Evolutionary conservation across 2,113 vertebrate species (phyloP), one percentile per base, ranked within the genome.

Genomic region (Dicaeum eximium): DNA sequence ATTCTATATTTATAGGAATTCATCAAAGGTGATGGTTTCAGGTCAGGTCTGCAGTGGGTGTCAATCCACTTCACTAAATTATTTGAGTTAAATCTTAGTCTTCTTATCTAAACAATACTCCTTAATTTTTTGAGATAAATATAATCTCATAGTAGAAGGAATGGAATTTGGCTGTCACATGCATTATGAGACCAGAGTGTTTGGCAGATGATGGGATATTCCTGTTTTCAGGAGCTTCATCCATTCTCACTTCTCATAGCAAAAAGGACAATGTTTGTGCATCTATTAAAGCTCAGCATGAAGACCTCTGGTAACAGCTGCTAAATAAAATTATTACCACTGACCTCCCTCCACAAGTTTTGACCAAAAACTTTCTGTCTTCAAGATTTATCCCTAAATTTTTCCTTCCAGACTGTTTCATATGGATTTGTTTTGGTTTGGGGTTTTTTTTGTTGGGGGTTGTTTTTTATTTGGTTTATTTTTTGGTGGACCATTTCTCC

Each of bases 391-490:
- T 42, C 65, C 53, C 22, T 48, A 40, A 21, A 2, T 72, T 57
- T 56, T 23, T 79, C 38, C 37, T 80, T 54, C 15, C 12, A 24
- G 33, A 51, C 1, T 6, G 3, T 25, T 78, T 57, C 13, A 40
- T 67, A 3, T 24, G 17, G 6, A 5, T 2, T 3, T 30, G 33
- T 14, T 64, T n/a, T 5, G 7, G 5, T 51, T 44, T 20, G 17
- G 15, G 8, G 1, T 3, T 47, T 65, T 37, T 42, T 40, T 31
- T 38, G 1, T 35, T 48, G 15, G 20, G 10, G 11, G 1, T n/a
- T 51, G 7, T 3, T 38, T 60, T 60, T 38, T 13, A 27, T 37
- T 37, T 38, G 35, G 7, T 60, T 38, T 61, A 28, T 38, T 61
- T 62, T 74, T 54, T 42, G 13, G 30, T 37, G 20, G 15, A 47